These are phyloP conservation scores for Drosophila recens DNA, from an alignment of 2,888 invertebrate species.

Conservation along the genomic window DNA sequence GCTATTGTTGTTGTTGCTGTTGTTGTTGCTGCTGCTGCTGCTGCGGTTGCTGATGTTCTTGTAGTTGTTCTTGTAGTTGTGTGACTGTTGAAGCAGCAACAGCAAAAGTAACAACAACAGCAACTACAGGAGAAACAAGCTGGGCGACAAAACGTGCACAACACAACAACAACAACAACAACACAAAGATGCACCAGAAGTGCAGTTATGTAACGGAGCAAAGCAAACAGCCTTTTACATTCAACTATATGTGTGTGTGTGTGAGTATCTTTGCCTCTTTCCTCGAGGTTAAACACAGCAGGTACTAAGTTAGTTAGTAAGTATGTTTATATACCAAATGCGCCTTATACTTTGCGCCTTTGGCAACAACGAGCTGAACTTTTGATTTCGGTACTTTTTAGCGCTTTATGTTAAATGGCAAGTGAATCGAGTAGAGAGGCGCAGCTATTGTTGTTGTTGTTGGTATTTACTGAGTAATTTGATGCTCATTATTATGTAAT, in stretches of 20 bases:
- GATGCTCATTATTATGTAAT: slow-evolving; percentile 25
- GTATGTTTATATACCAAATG: slow-evolving; percentile 19
- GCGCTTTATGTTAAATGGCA: slow-evolving; percentile 49
- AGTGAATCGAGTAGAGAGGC: slow-evolving; percentile 27
- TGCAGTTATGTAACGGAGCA: slow-evolving; percentile 75
- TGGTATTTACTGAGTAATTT: slow-evolving; percentile 28
- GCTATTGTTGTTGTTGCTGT: slow-evolving; percentile 14
- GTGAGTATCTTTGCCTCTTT: slow-evolving; percentile 35
- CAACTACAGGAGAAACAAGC: slow-evolving; percentile 46
- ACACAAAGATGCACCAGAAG: slow-evolving; percentile 67
- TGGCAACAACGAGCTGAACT: slow-evolving; percentile 48
- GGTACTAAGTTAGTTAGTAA: slow-evolving; percentile 29
- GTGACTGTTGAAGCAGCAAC: slow-evolving; percentile 42
- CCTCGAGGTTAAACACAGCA: slow-evolving; percentile 56
- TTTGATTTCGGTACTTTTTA: slow-evolving; percentile 39
- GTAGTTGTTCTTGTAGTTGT: slow-evolving; percentile 18
- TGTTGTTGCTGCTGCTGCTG: background rate
- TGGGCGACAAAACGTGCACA: slow-evolving; percentile 72
- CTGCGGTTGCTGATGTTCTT: background rate
- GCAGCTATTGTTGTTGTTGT: slow-evolving; percentile 15
- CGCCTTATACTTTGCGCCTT: slow-evolving; percentile 47
- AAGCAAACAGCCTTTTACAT: slow-evolving; percentile 67
- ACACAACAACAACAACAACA: slow-evolving; percentile 34
- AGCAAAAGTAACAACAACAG: slow-evolving; percentile 21
- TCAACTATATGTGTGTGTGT: slow-evolving; percentile 33